phyloP scores from a whole-genome alignment of 23 tunicate species.

The Trididemnum nubilum region DNA sequence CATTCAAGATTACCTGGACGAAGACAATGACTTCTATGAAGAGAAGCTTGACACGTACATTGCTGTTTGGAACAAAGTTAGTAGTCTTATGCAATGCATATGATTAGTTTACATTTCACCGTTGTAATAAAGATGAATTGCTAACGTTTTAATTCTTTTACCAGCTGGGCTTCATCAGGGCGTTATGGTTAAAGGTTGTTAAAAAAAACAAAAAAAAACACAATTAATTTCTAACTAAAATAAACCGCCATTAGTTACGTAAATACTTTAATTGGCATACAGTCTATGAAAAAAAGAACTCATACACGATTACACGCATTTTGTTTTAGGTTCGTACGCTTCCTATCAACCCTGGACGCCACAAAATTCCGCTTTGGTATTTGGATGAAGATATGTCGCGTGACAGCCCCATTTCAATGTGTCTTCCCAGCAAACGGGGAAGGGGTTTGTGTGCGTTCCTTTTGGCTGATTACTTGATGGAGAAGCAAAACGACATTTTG shows the following conservation, averaged over 20 bases:
- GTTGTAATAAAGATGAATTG: too few species aligned
- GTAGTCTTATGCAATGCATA: too few species aligned
- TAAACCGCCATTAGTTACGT: too few species aligned
- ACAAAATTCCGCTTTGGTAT: neutral
- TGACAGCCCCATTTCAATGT: conserved; percentile 64
- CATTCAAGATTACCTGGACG: conserved; percentile 37
- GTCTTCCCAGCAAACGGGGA: conserved; percentile 62
- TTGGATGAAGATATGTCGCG: conserved; percentile 31
- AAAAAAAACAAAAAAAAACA: too few species aligned
- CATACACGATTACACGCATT: too few species aligned
- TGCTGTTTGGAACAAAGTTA: conserved; percentile 76
- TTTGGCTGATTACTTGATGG: conserved; percentile 42
- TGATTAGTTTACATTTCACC: too few species aligned
- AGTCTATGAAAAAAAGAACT: too few species aligned
- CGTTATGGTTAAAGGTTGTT: too few species aligned
- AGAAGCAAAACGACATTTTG: conserved; percentile 58
- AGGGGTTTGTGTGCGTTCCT: conserved; percentile 61
- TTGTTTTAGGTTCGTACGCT: neutral
- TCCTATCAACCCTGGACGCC: neutral
- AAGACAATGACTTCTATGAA: conserved; percentile 30
- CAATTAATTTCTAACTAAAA: too few species aligned
- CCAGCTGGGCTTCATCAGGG: too few species aligned
- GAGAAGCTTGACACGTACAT: conserved; percentile 45
- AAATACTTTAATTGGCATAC: too few species aligned
- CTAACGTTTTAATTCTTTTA: too few species aligned